These are phyloP conservation scores for Ashinkailepas kermadecensis DNA, from an alignment of 2,888 invertebrate genomes.

Conservation along the genomic window DNA sequence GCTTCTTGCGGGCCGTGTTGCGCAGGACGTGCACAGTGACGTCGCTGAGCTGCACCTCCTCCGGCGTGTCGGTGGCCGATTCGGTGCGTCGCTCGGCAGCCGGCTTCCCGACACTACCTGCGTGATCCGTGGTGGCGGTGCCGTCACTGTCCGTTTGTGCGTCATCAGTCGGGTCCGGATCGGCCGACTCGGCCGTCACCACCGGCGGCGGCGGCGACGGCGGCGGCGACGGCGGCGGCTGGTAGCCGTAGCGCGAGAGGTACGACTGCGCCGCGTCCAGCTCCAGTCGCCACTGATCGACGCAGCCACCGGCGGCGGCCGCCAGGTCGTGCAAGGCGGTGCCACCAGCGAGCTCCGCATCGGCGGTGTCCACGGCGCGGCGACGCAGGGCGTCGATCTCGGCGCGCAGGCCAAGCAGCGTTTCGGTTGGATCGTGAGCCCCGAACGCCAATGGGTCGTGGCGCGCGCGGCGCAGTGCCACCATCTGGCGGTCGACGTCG, in stretches of 20 bases:
- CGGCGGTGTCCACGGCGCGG: background rate
- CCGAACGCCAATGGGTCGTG: slow-evolving; percentile 17
- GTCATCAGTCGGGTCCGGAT: background rate
- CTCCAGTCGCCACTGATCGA: background rate
- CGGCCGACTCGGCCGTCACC: background rate
- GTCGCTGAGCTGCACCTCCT: slow-evolving; percentile 4
- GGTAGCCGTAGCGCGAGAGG: background rate
- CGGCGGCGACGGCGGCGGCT: slow-evolving; percentile 12
- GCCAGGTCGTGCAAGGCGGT: background rate
- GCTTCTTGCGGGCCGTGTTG: background rate
- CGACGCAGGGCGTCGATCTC: background rate
- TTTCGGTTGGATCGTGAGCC: background rate
- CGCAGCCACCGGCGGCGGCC: background rate
- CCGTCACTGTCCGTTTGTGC: background rate
- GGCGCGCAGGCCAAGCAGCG: background rate
- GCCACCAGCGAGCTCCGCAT: background rate
- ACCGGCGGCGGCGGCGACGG: background rate
- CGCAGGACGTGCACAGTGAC: background rate
- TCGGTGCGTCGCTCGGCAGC: too few relatives aligned
- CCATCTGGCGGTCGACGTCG: background rate
- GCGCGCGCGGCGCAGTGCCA: background rate
- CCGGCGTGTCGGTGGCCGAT: background rate
- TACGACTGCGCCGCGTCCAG: background rate
- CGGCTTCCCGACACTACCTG: too few relatives aligned
- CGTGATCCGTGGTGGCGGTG: background rate